Evolutionary conservation across 1,140 invertebrate genomes (phyloP).

Genomic region (Euura lappo): DNA sequence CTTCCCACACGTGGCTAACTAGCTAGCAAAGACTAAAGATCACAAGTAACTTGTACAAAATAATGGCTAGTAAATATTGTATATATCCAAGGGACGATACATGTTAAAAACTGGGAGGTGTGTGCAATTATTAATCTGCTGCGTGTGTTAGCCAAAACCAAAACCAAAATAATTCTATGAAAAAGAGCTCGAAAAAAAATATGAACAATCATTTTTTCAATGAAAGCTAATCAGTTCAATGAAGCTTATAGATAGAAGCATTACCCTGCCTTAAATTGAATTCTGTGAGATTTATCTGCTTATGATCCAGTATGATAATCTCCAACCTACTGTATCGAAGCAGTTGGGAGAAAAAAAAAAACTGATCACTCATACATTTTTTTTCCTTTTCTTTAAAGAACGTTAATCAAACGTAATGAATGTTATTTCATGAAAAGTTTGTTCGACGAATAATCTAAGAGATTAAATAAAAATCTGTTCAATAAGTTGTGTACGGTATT

Average conservation of each 20-base stretch:
- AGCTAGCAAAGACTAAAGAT: conserved; percentile 18
- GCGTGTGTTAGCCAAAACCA: not conserved
- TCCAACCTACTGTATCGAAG: too few species aligned
- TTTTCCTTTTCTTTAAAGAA: not conserved
- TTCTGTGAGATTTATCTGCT: too few species aligned
- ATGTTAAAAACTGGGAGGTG: conserved; percentile 51
- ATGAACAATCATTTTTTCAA: too few species aligned
- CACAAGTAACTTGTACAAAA: conserved; percentile 23
- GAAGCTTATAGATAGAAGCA: not conserved
- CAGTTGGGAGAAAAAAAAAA: not conserved
- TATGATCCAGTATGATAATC: too few species aligned
- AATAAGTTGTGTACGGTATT: not conserved
- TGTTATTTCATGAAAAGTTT: not conserved
- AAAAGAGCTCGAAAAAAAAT: not conserved
- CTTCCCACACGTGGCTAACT: conserved; percentile 13
- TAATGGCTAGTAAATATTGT: conserved; percentile 24
- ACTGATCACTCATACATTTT: not conserved
- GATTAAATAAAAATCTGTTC: not conserved
- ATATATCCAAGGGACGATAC: conserved; percentile 50
- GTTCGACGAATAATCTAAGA: too few species aligned
- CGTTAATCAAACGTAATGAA: not conserved
- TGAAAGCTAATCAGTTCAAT: not conserved
- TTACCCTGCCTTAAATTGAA: too few species aligned
- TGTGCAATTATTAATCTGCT: conserved; percentile 21
- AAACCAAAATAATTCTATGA: not conserved